Conservation (phyloP, 92 coral and sea anemone species). For the Desmophyllum pertusum region DNA sequence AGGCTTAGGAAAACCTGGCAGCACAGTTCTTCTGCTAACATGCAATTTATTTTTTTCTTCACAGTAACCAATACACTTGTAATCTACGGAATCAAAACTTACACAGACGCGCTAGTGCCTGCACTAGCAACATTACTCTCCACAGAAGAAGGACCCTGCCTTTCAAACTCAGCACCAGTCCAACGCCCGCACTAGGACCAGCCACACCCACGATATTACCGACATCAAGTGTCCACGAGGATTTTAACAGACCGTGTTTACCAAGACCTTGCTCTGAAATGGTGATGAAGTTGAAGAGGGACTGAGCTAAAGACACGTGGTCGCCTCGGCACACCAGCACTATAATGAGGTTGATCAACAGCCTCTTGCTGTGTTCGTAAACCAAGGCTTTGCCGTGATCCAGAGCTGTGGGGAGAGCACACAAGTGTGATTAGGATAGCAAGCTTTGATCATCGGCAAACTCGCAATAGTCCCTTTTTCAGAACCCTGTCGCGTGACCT, state of each 20-base stretch:
- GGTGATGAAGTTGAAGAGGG: slow-evolving; percentile 86
- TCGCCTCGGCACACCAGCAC: slow-evolving; percentile 91
- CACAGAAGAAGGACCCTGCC: slow-evolving; percentile 27
- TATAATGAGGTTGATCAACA: slow-evolving; percentile 86
- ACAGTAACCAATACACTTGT: background rate
- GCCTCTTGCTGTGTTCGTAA: slow-evolving; percentile 94
- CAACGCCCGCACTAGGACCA: slow-evolving; percentile 66
- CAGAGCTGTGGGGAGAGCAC: slow-evolving; percentile 62
- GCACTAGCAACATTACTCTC: slow-evolving; percentile 58
- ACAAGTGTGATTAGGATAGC: background rate
- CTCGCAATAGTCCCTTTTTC: too few relatives aligned
- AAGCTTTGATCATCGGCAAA: background rate
- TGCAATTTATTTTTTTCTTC: background rate
- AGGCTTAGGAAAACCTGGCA: background rate
- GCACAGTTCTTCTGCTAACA: background rate
- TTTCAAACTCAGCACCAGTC: slow-evolving; percentile 18
- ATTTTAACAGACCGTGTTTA: slow-evolving; percentile 72
- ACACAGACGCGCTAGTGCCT: slow-evolving; percentile 74
- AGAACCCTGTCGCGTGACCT: too few relatives aligned
- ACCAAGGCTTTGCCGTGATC: slow-evolving; percentile 98
- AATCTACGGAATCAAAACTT: slow-evolving; percentile 30
- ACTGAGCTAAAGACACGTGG: slow-evolving; percentile 88
- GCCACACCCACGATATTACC: slow-evolving; percentile 75
- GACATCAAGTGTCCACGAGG: slow-evolving; percentile 85
- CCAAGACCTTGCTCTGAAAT: slow-evolving; percentile 86